A percentile compares a stretch with the other conserved stretches of the same genome.
Evolutionary conservation across 2,113 vertebrate species (phyloP).

Genomic region (Eolophus roseicapilla): DNA sequence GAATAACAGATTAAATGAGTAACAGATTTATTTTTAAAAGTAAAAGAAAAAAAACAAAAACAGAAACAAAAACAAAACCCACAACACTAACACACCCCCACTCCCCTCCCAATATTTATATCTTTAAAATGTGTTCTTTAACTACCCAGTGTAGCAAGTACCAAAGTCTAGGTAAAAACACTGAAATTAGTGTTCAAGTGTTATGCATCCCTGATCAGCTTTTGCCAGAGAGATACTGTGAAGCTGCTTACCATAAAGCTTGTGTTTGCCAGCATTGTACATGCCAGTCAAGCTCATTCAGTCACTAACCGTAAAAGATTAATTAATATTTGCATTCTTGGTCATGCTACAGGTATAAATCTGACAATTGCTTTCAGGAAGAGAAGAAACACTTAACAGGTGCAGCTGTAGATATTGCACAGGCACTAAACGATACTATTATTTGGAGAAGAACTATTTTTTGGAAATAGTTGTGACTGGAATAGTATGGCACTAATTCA

Average conservation of each 20-base stretch:
- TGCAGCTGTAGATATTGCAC: slow-evolving; percentile 1
- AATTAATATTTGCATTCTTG: slow-evolving; percentile 39
- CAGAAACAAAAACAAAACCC: not conserved
- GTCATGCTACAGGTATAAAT: not conserved
- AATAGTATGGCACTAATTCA: not conserved
- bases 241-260: not conserved
- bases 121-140: not conserved
- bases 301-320: not conserved
- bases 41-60: not conserved
- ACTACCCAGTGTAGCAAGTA: not conserved
- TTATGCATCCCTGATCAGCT: not conserved
- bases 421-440: not conserved
- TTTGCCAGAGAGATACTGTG: not conserved
- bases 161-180: not conserved
- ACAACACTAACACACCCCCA: not conserved
- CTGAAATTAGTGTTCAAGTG: not conserved
- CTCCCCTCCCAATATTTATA: not conserved
- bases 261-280: not conserved
- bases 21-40: not conserved
- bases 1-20: not conserved
- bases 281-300: not conserved
- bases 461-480: not conserved
- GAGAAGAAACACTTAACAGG: not conserved
- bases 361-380: not conserved
- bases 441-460: not conserved